Conservation (phyloP, 2,797 vertebrate species). For the Cuculus canorus region DNA sequence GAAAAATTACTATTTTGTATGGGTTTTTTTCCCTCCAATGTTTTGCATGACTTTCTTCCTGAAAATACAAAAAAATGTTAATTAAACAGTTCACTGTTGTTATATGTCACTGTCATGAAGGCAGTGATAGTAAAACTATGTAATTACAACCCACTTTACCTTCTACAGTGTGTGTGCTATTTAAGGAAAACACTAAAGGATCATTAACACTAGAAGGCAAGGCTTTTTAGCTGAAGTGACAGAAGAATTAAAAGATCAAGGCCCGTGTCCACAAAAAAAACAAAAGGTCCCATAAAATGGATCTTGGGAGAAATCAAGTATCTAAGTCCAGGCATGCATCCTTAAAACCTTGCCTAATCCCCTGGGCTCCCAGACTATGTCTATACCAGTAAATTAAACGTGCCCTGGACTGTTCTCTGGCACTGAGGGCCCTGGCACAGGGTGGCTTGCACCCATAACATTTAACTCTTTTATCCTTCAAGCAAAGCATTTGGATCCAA, state of each 20-base stretch:
- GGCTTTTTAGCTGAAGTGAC: background rate
- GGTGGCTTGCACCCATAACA: constrained; percentile 29
- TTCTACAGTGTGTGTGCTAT: background rate
- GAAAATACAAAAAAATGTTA: background rate
- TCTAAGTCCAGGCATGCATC: constrained; percentile 60
- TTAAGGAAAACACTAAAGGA: background rate
- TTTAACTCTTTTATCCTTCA: constrained; percentile 48
- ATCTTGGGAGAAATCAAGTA: constrained; percentile 31
- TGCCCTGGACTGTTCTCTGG: constrained; percentile 68
- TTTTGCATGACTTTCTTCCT: background rate
- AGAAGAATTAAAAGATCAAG: background rate
- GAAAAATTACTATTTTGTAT: background rate
- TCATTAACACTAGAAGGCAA: background rate
- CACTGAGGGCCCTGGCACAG: constrained; percentile 33
- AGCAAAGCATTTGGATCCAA: constrained; percentile 37
- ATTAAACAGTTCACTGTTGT: background rate
- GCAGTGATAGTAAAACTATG: background rate
- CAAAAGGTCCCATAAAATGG: background rate
- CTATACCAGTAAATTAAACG: constrained; percentile 57
- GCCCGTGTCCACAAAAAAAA: background rate
- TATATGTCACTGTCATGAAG: background rate
- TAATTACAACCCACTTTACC: background rate
- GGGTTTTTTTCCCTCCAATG: background rate
- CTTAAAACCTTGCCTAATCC: constrained; percentile 58
- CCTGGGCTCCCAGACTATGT: constrained; percentile 53